Evolutionary conservation across 2,888 invertebrate genomes (phyloP).

Genomic region (Ichneumon xanthorius): DNA sequence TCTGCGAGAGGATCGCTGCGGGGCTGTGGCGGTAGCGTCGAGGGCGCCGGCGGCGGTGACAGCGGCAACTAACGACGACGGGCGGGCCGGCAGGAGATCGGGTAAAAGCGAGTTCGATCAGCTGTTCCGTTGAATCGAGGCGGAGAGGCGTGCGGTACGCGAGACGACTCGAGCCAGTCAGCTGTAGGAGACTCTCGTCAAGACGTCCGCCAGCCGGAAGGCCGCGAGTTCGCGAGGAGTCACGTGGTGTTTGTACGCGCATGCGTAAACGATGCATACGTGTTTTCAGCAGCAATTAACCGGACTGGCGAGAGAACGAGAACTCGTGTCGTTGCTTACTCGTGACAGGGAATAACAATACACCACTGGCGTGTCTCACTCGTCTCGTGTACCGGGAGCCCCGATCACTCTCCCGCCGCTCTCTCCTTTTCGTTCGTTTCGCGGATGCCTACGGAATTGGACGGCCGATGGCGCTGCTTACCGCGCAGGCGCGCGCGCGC

Average conservation of each 20-base stretch:
- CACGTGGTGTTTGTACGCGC: not conserved
- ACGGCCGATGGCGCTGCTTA: not conserved
- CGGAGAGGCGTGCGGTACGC: constrained; percentile 11
- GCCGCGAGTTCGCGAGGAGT: not conserved
- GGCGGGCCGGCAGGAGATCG: not conserved
- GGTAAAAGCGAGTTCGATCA: constrained; percentile 51
- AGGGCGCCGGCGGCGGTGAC: constrained; percentile 4
- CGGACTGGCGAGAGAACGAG: constrained; percentile 1
- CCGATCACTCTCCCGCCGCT: not conserved
- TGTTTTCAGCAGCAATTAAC: not conserved
- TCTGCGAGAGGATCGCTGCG: not conserved
- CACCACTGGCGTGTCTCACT: not conserved
- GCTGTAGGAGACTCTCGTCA: constrained; percentile 42
- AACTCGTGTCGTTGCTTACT: not conserved
- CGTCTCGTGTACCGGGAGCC: not conserved
- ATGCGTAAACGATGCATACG: not conserved
- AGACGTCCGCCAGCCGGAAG: constrained; percentile 1
- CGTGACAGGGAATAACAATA: constrained; percentile 3
- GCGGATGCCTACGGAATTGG: not conserved
- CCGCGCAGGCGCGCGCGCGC: no score
- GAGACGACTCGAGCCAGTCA: constrained; percentile 30
- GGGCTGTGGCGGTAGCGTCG: not conserved
- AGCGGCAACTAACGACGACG: constrained; percentile 21
- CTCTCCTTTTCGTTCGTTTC: not conserved
- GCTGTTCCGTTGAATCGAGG: constrained; percentile 55